Percentiles rank a stretch among this genome's conserved stretches.
phyloP scores from a whole-genome alignment of 2,113 vertebrate genomes.

The Dicerorhinus sumatrensis region DNA sequence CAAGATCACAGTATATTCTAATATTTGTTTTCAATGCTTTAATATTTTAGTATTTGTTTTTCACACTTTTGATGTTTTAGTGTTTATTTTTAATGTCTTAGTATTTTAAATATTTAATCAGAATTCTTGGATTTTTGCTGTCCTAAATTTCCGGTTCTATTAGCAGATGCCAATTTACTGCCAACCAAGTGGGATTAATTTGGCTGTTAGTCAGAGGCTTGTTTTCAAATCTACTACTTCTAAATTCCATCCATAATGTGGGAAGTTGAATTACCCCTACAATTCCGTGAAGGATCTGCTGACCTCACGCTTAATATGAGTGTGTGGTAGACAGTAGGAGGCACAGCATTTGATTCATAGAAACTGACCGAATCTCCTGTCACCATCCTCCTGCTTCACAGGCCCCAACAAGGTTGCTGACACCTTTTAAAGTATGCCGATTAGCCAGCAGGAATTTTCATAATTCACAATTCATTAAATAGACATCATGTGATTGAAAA shows the following conservation, averaged over 20 bases:
- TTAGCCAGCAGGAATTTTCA: background rate
- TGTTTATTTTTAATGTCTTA: slow-evolving; percentile 71
- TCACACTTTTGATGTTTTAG: slow-evolving; percentile 58
- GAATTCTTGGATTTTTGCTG: slow-evolving; percentile 57
- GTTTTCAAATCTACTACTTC: slow-evolving; percentile 52
- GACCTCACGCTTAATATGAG: background rate
- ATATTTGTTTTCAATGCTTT: slow-evolving; percentile 67
- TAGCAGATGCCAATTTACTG: slow-evolving; percentile 33
- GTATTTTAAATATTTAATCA: slow-evolving; percentile 71
- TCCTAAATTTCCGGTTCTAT: slow-evolving; percentile 58
- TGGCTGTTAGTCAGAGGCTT: slow-evolving; percentile 16
- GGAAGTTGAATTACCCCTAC: background rate
- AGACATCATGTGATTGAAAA: slow-evolving; percentile 54
- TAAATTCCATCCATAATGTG: slow-evolving; percentile 29
- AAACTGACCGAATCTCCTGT: background rate
- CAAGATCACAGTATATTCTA: slow-evolving; percentile 42
- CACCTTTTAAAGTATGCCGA: background rate
- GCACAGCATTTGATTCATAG: background rate
- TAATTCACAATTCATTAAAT: slow-evolving; percentile 50
- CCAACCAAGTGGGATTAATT: slow-evolving; percentile 53
- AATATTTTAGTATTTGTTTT: slow-evolving; percentile 75
- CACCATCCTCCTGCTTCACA: background rate
- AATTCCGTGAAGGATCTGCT: slow-evolving; percentile 5
- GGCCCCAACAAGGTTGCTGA: background rate
- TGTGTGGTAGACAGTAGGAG: background rate